Evolutionary conservation across 1,140 invertebrate genomes (phyloP), one percentile per base, ranked within the genome.

Genomic region (Chrysopa pallens): DNA sequence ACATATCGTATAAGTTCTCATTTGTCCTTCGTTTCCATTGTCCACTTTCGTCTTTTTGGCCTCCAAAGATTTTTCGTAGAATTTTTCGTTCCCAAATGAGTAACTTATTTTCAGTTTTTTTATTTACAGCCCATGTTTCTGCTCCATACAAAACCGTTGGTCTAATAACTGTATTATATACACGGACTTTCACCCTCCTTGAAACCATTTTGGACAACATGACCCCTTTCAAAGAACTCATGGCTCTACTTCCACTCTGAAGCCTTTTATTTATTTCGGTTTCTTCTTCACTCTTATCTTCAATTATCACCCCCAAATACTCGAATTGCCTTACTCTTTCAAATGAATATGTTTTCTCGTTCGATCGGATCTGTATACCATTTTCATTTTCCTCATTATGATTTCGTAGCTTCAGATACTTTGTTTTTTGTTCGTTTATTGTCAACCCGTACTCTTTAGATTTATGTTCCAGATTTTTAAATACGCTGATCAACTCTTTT

Each of bases 141-240:
- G 38, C 12, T 3, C 35, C 45, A 27, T 46, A 46, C 33, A 40
- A 38, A 23, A 42, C 28, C 14, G 39, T 33, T 27, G 45, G 41
- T 33, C 35, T 36, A 23, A 42, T 35, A 8, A 46, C 12, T 8
- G 45, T 38, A 28, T 46, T 37, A 38, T 42, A 46, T 9, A 46
- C 12, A 0, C 12, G 15, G 2, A 41, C 11, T 35, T 42, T 46
- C 3, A 29, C n/a, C n/a, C 6, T 15, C 23, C 33, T 38, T 9
- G 31, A 37, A 6, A 46, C 12, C n/a, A 14, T 12, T 36, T 35
- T 35, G 5, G 27, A 29, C 6, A 5, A 36, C 6, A 31, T 8
- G 9, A 41, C 13, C 41, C 27, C 29, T 14, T n/a, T n/a, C 23
- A 40, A 28, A 23, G 38, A 23, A 23, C 27, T 9, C 14, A 28